Conservation (phyloP, 2,888 invertebrate genomes). For the Rotaria sp. region DNA sequence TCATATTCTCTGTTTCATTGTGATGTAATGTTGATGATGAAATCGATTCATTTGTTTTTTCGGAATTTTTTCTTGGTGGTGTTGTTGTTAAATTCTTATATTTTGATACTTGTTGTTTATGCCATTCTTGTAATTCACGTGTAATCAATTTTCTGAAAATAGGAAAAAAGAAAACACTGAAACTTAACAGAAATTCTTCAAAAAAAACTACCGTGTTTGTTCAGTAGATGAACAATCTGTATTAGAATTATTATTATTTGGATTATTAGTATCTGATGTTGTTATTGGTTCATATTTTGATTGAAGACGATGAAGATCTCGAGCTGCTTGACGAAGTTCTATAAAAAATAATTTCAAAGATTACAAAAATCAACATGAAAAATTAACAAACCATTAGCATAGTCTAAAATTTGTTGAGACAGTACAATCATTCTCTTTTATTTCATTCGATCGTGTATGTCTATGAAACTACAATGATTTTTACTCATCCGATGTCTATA, state of each 20-base stretch:
- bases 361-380: background rate
- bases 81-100: background rate
- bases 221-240: background rate
- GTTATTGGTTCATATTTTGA: background rate
- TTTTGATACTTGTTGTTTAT: slow-evolving; percentile 20
- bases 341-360: background rate
- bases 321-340: slow-evolving; percentile 8
- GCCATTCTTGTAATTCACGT: slow-evolving; percentile 15
- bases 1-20: background rate
- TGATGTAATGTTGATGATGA: background rate
- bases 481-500: background rate
- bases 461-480: background rate
- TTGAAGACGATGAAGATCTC: background rate
- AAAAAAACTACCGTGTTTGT: slow-evolving; percentile 10
- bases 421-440: slow-evolving; percentile 2
- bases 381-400: slow-evolving; percentile 24
- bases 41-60: background rate
- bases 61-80: background rate
- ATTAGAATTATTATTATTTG: background rate
- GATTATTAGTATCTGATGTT: background rate
- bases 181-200: background rate
- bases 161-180: background rate
- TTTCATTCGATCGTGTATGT: background rate
- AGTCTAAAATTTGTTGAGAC: slow-evolving; percentile 4
- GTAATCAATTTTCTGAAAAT: slow-evolving; percentile 4